Percentiles rank a stretch among this genome's conserved stretches.
These are phyloP conservation scores for Lepidocyrtinus sp. DNA, from an alignment of 2,888 invertebrate genomes.

Conservation along the genomic window DNA sequence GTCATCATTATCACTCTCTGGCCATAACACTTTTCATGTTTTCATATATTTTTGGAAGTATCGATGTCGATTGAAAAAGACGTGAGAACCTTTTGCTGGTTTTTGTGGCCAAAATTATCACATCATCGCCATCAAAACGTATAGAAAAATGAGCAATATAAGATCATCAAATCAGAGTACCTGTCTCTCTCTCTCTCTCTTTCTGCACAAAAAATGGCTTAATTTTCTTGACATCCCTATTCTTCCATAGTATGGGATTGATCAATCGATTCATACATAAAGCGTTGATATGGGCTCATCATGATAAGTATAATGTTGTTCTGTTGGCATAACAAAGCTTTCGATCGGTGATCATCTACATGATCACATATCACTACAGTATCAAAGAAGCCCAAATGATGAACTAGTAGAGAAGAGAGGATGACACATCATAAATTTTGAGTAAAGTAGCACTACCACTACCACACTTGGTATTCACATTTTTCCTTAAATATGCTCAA, in stretches of 20 bases:
- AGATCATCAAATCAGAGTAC: slow-evolving; percentile 20
- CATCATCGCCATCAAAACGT: slow-evolving; percentile 12
- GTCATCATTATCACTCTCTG: not conserved
- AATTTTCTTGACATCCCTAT: slow-evolving; percentile 15
- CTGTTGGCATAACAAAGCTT: slow-evolving; percentile 22
- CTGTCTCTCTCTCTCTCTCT: not conserved
- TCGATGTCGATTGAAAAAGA: slow-evolving; percentile 6
- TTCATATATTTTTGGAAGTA: not conserved
- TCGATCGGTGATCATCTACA: slow-evolving; percentile 43
- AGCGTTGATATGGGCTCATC: slow-evolving; percentile 14
- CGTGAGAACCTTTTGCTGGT: slow-evolving; percentile 53
- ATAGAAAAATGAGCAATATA: slow-evolving; percentile 29
- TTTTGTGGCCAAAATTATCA: slow-evolving; percentile 52
- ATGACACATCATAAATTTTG: slow-evolving; percentile 59
- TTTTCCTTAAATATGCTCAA: not conserved
- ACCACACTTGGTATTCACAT: not conserved
- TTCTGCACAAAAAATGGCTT: not conserved
- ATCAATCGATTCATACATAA: not conserved
- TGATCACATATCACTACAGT: slow-evolving; percentile 34
- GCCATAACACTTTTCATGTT: not conserved
- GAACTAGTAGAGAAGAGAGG: slow-evolving; percentile 23
- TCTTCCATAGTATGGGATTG: not conserved
- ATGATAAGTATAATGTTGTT: slow-evolving; percentile 21
- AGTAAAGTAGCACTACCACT: slow-evolving; percentile 5
- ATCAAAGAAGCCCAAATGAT: slow-evolving; percentile 31